Percentiles rank a stretch among this genome's conserved stretches.
Evolutionary conservation across 2,888 invertebrate species (phyloP).

Genomic region (Cremastinae sp.): DNA sequence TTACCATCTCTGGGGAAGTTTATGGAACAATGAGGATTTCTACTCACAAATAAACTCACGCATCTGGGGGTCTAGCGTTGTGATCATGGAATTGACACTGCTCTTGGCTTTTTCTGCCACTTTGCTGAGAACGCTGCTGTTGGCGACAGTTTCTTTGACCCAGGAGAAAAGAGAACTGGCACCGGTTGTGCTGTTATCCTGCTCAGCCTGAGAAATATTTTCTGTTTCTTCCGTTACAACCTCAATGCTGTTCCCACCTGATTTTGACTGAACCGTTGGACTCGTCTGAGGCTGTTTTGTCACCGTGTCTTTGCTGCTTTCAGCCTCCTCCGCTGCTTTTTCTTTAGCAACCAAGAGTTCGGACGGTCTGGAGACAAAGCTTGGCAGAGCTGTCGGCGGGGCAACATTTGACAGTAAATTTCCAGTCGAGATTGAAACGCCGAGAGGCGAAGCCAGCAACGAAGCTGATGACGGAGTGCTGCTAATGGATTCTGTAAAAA

Average conservation of each 20-base stretch:
- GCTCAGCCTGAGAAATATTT: slow-evolving; percentile 44
- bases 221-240: slow-evolving; percentile 38
- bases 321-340: slow-evolving; percentile 18
- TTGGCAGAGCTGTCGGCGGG: slow-evolving; percentile 86
- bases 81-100: slow-evolving; percentile 92
- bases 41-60: slow-evolving; percentile 91
- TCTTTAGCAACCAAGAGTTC: slow-evolving; percentile 44
- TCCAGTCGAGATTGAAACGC: slow-evolving; percentile 80
- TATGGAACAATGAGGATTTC: slow-evolving; percentile 50
- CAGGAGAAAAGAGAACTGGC: slow-evolving; percentile 84
- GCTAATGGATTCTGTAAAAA: slow-evolving; percentile 78
- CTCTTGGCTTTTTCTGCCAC: slow-evolving; percentile 89
- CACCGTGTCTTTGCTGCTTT: slow-evolving; percentile 23
- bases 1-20: slow-evolving; percentile 8
- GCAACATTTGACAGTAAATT: slow-evolving; percentile 86
- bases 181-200: slow-evolving; percentile 79
- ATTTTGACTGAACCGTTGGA: slow-evolving; percentile 61
- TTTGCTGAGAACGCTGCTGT: slow-evolving; percentile 84
- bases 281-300: slow-evolving; percentile 46
- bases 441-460: slow-evolving; percentile 80
- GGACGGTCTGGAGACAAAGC: slow-evolving; percentile 81
- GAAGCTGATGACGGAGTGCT: slow-evolving; percentile 79
- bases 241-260: slow-evolving; percentile 55
- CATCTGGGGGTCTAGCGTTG: slow-evolving; percentile 94
- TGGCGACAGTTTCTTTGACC: slow-evolving; percentile 87